A percentile compares a stretch with the other conserved stretches of the same genome.
Evolutionary conservation across 2,797 vertebrate species (phyloP).

Genomic region (Loriculus beryllinus): DNA sequence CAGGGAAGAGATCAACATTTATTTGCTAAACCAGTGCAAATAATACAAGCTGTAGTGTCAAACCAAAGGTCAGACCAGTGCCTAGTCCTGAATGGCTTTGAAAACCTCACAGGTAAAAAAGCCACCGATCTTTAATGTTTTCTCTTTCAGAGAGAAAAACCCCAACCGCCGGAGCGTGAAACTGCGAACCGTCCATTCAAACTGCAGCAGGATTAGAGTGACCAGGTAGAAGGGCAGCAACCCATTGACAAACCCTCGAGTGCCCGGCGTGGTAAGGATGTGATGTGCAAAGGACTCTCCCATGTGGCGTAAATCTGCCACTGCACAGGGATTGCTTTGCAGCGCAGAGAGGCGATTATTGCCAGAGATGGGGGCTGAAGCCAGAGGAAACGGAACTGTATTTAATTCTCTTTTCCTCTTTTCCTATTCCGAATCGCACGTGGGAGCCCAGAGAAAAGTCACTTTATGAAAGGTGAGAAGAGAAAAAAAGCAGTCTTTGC

Average conservation of each 20-base stretch:
- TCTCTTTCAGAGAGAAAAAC: not conserved
- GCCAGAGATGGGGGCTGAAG: not conserved
- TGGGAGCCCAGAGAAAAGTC: not conserved
- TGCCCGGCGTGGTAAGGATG: not conserved
- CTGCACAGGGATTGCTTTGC: not conserved
- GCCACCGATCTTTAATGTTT: not conserved
- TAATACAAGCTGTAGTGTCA: not conserved
- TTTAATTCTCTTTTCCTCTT: not conserved
- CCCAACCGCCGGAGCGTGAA: not conserved
- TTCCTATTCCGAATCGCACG: not conserved
- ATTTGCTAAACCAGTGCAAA: not conserved
- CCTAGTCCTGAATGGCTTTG: not conserved
- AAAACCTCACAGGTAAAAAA: not conserved
- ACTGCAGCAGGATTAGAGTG: not conserved
- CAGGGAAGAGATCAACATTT: not conserved
- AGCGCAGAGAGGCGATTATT: accelerated
- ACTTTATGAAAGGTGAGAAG: not conserved
- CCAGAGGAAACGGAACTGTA: not conserved
- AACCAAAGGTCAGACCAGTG: not conserved
- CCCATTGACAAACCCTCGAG: not conserved
- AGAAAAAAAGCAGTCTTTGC: not conserved
- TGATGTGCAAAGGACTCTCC: conserved; percentile 45
- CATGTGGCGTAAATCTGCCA: conserved; percentile 52
- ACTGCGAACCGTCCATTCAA: not conserved
- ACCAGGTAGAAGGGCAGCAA: not conserved